Base-by-base conservation (phyloP, 2,797 vertebrate species). In the Loris lydekkerianus region DNA sequence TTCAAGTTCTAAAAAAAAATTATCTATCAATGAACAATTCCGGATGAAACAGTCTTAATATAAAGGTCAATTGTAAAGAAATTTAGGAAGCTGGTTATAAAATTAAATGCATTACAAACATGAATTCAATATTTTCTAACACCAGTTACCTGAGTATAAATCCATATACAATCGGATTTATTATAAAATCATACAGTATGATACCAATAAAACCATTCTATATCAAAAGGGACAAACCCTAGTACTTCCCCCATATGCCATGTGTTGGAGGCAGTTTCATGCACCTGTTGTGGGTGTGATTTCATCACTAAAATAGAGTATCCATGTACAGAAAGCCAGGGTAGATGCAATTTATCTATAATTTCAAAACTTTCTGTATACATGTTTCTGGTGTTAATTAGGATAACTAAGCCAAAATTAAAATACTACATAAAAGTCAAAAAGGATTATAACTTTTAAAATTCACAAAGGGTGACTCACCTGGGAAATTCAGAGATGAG, bases 261-360 rank as follows among this genome's bases (percentile, higher is more conserved):
- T 96, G 97, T 95, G 96, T 89, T 84, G 75, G 34, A 31, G 92
- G 96, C 87, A 29, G 70, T 95, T 97, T 94, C 56, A 10, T 84
- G 95, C 97, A 97, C 97, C 97, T 98, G 97, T 31, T 87, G 77
- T 94, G 97, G 97, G 97, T 93, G 97, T 97, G 97, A 96, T 95
- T 94, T 63, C 83, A 89, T 85, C 60, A 60, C 72, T 89, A 84
- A 80, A 25, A 23, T 67, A 91, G n/a, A 97, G 81, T 83, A 86
- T 46, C 69, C 43, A 86, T 11, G 23, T 37, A 49, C 78, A 93
- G 67, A 95, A 91, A 92, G 37, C 61, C 27, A 91, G 40, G 85
- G 76, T 80, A 83, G 58, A 80, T 91, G 82, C 9, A 87, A 18
- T 75, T 81, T 93, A 80, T 82, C 65, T 77, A 49, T 43, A 85